Evolutionary conservation across 2,797 vertebrate species (phyloP), one percentile per base, ranked within the genome.

Genomic region (Ctenosaura bakeri): DNA sequence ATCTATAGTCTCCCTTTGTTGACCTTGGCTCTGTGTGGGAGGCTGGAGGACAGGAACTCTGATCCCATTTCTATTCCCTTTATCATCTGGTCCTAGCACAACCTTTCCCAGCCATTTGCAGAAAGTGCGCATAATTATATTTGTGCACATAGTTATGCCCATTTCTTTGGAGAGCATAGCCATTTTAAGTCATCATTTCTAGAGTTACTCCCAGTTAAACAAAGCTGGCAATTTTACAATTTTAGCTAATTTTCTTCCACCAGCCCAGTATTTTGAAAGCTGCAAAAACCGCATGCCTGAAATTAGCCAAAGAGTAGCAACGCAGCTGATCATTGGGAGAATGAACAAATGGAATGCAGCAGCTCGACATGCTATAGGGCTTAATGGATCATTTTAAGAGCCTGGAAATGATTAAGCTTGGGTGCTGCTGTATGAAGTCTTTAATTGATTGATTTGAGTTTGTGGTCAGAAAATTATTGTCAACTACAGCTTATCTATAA

Each of bases 391-490:
- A 91, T 96, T 96, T 95, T 92, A 92, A 92, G 89, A 92, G 94
- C 92, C 97, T 97, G 97, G 97, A 95, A 97, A 93, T 96, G 94
- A 98, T 98, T 98, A 97, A 93, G 93, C 54, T 66, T 1, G 93
- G 94, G 93, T 94, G 94, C 95, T 94, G 96, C 96, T 96, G 95
- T 93, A 93, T 74, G 92, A 94, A 97, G 96, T 62, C 96, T 96
- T 97, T 98, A 97, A 98, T 97, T 97, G 97, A 97, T 97, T 97
- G 97, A 97, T 97, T 97, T 94, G 95, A 97, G 96, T 97, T 97
- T 97, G 96, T 71, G 96, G 97, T 98, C 97, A 97, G 94, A 97
- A 97, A 97, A 97, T 93, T 94, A 97, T 96, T 97, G 97, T 97
- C 95, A 96, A 96, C 96, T 96, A 96, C 96, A 96, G 96, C 96